Conservation (phyloP, 1,140 invertebrate genomes). For the Dendroctonus valens region DNA sequence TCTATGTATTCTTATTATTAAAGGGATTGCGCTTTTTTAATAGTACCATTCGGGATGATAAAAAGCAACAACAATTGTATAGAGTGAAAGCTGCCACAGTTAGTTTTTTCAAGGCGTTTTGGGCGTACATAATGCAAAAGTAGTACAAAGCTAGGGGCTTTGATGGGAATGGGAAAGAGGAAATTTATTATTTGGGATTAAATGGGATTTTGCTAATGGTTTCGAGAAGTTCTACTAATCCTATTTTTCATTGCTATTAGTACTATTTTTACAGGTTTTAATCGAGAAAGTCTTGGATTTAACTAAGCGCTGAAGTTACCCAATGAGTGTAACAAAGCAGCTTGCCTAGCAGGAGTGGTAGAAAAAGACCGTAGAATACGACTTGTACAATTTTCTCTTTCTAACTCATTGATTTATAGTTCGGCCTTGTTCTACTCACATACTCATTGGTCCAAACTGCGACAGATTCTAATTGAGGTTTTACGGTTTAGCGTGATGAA, state of each 20-base stretch:
- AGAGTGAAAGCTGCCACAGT: constrained; percentile 15
- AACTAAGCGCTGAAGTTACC: too few species aligned
- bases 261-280: neutral
- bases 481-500: too few species aligned
- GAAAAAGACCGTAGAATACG: too few species aligned
- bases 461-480: too few species aligned
- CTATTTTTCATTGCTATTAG: neutral
- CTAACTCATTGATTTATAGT: too few species aligned
- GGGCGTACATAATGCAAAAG: constrained; percentile 37
- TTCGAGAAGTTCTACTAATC: neutral
- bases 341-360: too few species aligned
- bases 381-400: too few species aligned
- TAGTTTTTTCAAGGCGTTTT: constrained; percentile 35
- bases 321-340: too few species aligned
- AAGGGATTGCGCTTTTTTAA: constrained; percentile 35
- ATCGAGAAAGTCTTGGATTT: too few species aligned
- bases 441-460: too few species aligned
- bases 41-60: constrained; percentile 22
- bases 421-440: too few species aligned
- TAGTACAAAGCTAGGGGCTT: neutral
- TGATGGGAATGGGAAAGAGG: constrained; percentile 7
- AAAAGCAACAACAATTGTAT: neutral
- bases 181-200: neutral
- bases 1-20: constrained; percentile 32
- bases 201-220: neutral